Conservation (phyloP, 1,140 invertebrate species). For the Zaprionus vittiger region DNA sequence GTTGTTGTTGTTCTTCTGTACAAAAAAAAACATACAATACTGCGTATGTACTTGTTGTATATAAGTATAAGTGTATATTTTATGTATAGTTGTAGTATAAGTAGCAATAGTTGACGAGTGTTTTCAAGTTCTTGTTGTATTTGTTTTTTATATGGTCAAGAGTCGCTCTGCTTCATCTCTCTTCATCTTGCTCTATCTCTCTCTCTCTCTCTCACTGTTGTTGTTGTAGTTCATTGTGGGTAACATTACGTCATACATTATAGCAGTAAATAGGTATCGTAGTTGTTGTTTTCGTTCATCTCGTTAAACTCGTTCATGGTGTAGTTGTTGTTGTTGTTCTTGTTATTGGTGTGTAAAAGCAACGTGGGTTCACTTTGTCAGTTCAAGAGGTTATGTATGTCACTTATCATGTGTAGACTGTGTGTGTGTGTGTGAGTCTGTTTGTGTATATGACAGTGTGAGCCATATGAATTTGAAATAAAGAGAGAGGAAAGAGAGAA, state of each 20-base stretch:
- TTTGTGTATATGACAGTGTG: slow-evolving; percentile 22
- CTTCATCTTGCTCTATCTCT: slow-evolving; percentile 8
- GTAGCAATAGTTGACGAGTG: slow-evolving; percentile 67
- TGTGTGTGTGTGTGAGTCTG: background rate
- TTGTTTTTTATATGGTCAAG: slow-evolving; percentile 39
- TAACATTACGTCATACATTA: slow-evolving; percentile 76
- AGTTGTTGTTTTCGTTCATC: slow-evolving; percentile 57
- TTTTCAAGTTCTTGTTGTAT: slow-evolving; percentile 46
- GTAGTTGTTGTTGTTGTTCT: slow-evolving; percentile 31
- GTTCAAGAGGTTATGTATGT: slow-evolving; percentile 38
- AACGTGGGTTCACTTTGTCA: slow-evolving; percentile 55
- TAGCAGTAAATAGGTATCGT: slow-evolving; percentile 78
- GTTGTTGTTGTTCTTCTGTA: slow-evolving; percentile 67
- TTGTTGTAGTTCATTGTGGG: slow-evolving; percentile 58
- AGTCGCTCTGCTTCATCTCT: slow-evolving; percentile 26
- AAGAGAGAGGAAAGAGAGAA: background rate
- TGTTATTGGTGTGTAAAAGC: slow-evolving; percentile 39
- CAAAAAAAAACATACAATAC: slow-evolving; percentile 76
- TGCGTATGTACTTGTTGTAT: slow-evolving; percentile 75
- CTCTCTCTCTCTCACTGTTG: slow-evolving; percentile 28
- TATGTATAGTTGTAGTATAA: slow-evolving; percentile 64
- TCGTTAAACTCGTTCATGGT: slow-evolving; percentile 12
- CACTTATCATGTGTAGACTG: slow-evolving; percentile 12
- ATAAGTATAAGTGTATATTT: slow-evolving; percentile 77
- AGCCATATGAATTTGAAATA: slow-evolving; percentile 14